Base-by-base conservation (phyloP, 1,140 invertebrate genomes). In the Zeugodacus cucurbitae region DNA sequence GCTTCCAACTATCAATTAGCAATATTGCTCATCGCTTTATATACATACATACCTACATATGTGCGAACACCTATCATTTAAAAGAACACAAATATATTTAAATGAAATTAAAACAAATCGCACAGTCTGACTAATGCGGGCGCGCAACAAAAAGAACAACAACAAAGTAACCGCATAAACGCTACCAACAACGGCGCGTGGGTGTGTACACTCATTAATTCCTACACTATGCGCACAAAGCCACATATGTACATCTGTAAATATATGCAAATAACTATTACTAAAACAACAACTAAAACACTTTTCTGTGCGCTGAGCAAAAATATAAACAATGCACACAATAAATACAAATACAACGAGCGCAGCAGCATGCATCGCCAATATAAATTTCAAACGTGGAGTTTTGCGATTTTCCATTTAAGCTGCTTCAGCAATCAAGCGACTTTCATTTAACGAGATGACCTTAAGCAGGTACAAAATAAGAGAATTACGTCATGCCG, bases 381-480 rank as follows among this genome's bases (percentile, higher is more conserved):
- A 11, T 70, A 4, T 32, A 32, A 14, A 29, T 70, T 70, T 70
- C 59, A 70, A 70, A 70, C 29, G 64, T 26, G 48, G 64, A 74
- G 22, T 37, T 41, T 22, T 7, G 70, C 70, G 17, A 41, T 67
- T 74, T 74, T 74, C 70, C 70, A 74, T 74, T 41, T 74, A 74
- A 74, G 70, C 20, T 20, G 41, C 41, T 3, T n/a, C 37, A 74
- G 70, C 17, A 70, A 70, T 8, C 10, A 74, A 74, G 37, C 70
- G 6, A 74, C 70, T 74, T 74, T 74, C 70, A 34, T 74, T 34
- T 41, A 44, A n/a, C 34, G 37, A 22, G 70, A 74, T 74, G 70
- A 74, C 70, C 70, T 74, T 74, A 74, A 74, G 22, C 70, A 74
- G 34, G 70, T 44, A 74, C 70, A 29, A 74, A 74, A 74, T 41